Evolutionary conservation across 2,888 invertebrate species (phyloP).

Genomic region (Drosophila acutilabella): DNA sequence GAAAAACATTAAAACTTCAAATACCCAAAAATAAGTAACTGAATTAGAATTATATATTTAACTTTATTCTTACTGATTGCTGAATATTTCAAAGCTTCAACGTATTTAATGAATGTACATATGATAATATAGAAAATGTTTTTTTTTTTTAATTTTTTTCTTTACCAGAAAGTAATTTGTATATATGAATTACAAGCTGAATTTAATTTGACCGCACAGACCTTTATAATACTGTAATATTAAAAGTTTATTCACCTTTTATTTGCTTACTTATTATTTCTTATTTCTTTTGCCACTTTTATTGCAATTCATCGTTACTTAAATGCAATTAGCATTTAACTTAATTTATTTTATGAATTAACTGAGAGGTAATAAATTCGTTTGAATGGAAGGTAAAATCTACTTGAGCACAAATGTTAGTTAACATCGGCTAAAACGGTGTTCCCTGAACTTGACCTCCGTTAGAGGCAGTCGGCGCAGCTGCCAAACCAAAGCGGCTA

Average conservation of each 20-base stretch:
- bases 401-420: neutral
- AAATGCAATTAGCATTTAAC: constrained; percentile 23
- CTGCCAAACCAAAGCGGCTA: constrained; percentile 24
- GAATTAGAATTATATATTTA: too few relatives aligned
- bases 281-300: too few relatives aligned
- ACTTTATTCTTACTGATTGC: too few relatives aligned
- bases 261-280: neutral
- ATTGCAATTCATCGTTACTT: too few relatives aligned
- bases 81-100: too few relatives aligned
- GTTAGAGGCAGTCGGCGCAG: constrained; percentile 29
- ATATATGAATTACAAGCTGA: neutral
- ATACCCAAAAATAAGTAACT: too few relatives aligned
- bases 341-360: constrained; percentile 9
- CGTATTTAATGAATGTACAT: too few relatives aligned
- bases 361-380: constrained; percentile 12
- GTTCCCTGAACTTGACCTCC: constrained; percentile 79
- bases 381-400: neutral
- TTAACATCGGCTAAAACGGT: constrained; percentile 31
- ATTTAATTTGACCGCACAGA: neutral
- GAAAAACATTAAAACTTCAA: too few relatives aligned
- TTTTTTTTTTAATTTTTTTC: too few relatives aligned
- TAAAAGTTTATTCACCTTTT: constrained; percentile 5
- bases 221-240: neutral
- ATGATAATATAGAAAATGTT: too few relatives aligned
- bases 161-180: too few relatives aligned